Evolutionary conservation across 2,113 vertebrate species (phyloP).

Genomic region (Marmota monax): DNA sequence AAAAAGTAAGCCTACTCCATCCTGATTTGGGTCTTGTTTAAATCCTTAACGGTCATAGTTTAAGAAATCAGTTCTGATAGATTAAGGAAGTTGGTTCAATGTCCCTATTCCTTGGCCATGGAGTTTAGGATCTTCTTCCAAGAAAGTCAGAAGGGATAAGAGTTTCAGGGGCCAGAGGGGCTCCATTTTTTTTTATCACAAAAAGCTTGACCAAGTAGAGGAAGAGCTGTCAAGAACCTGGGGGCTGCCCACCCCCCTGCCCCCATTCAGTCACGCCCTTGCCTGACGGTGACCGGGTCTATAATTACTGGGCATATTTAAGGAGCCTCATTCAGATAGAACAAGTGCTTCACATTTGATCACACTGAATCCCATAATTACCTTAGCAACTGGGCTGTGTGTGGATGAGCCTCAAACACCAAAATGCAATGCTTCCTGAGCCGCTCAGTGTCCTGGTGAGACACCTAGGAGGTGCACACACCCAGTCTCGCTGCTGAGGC

Average conservation of each 20-base stretch:
- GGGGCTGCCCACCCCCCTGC: background rate
- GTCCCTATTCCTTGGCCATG: background rate
- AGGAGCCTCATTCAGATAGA: background rate
- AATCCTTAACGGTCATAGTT: constrained; percentile 3
- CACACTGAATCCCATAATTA: background rate
- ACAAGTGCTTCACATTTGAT: background rate
- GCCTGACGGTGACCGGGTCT: background rate
- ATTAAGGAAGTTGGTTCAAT: background rate
- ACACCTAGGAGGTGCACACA: background rate
- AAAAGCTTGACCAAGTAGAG: background rate
- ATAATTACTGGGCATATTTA: constrained; percentile 16
- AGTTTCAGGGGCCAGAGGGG: background rate
- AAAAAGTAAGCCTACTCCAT: background rate
- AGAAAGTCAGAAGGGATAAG: background rate
- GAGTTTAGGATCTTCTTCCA: background rate
- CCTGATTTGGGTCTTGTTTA: background rate
- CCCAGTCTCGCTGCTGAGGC: background rate
- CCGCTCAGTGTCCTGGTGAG: background rate
- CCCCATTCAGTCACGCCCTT: background rate
- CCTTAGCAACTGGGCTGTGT: background rate
- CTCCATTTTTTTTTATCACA: background rate
- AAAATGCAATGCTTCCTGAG: background rate
- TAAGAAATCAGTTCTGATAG: background rate
- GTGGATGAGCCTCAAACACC: constrained; percentile 1
- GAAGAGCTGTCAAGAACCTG: background rate